These are phyloP conservation scores for Aurelia aurita complex sp. Pacific DNA, from an alignment of 30 jellyfish, hydroid and myxozoan species.

Conservation along the genomic window DNA sequence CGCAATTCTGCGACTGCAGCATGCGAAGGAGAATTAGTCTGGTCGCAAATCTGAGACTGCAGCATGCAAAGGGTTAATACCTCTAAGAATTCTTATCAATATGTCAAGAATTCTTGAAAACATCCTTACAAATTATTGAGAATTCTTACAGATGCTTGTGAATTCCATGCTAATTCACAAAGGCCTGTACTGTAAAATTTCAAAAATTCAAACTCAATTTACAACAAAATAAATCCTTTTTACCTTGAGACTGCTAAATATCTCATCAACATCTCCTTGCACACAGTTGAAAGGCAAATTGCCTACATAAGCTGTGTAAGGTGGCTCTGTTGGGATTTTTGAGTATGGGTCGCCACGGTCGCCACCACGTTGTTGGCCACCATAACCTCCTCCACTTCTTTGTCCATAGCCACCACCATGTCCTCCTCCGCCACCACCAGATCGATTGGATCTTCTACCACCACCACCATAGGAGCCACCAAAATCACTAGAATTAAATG, in stretches of 20 bases:
- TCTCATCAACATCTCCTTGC: slow-evolving; percentile 98
- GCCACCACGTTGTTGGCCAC: neutral
- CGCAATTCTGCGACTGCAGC: too few relatives aligned
- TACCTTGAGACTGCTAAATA: slow-evolving; percentile 85
- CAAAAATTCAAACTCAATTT: neutral
- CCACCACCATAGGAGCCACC: slow-evolving; percentile 87
- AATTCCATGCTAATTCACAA: too few relatives aligned
- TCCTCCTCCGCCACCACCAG: slow-evolving; percentile 73
- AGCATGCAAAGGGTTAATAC: too few relatives aligned
- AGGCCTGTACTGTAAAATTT: too few relatives aligned
- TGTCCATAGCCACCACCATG: slow-evolving; percentile 59
- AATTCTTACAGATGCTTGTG: too few relatives aligned
- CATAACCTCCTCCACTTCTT: slow-evolving; percentile 67
- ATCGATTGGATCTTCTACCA: slow-evolving; percentile 46
- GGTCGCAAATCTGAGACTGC: too few relatives aligned
- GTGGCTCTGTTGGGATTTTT: slow-evolving; percentile 87
- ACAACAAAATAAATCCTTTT: neutral
- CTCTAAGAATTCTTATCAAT: too few relatives aligned
- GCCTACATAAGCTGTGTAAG: slow-evolving; percentile 97
- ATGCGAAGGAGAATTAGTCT: too few relatives aligned
- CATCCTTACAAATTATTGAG: too few relatives aligned
- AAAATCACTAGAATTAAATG: slow-evolving; percentile 43
- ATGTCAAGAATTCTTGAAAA: too few relatives aligned
- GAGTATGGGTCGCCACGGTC: slow-evolving; percentile 7
- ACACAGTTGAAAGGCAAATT: slow-evolving; percentile 96